phyloP scores from a whole-genome alignment of 2,113 vertebrate species.

The Myiagra hebetior region DNA sequence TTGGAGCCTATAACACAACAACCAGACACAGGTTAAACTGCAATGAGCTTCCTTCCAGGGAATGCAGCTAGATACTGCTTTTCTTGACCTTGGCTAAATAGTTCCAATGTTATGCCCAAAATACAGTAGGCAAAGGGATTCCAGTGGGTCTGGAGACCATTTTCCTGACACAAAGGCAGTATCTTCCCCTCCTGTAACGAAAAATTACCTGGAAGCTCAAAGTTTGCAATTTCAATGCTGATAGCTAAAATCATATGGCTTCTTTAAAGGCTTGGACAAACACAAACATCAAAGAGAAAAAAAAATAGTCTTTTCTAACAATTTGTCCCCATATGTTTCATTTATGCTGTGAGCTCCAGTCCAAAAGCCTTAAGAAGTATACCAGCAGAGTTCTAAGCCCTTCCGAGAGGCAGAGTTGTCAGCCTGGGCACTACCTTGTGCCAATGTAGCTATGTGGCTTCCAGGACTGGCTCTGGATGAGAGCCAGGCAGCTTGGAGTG shows the following conservation, averaged over 20 bases:
- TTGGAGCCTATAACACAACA: neutral
- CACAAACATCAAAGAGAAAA: neutral
- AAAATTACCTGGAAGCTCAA: neutral
- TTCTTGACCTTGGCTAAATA: neutral
- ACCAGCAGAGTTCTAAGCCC: neutral
- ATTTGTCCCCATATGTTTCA: neutral
- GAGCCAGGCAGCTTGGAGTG: neutral
- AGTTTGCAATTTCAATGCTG: neutral
- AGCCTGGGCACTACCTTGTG: neutral
- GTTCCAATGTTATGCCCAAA: neutral
- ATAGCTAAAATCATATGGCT: neutral
- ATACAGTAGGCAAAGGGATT: neutral
- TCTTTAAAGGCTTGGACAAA: neutral
- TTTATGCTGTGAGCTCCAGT: neutral
- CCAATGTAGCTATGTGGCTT: accelerated
- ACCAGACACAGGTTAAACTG: neutral
- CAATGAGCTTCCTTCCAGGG: neutral
- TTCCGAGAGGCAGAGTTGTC: neutral
- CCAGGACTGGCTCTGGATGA: neutral
- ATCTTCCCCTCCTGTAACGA: neutral
- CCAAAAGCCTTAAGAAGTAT: neutral
- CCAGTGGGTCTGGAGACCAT: neutral
- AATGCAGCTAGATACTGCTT: neutral
- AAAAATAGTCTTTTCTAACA: neutral
- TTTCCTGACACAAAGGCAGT: neutral